Conservation (phyloP, 2,113 vertebrate species). For the Limnothrissa miodon region DNA sequence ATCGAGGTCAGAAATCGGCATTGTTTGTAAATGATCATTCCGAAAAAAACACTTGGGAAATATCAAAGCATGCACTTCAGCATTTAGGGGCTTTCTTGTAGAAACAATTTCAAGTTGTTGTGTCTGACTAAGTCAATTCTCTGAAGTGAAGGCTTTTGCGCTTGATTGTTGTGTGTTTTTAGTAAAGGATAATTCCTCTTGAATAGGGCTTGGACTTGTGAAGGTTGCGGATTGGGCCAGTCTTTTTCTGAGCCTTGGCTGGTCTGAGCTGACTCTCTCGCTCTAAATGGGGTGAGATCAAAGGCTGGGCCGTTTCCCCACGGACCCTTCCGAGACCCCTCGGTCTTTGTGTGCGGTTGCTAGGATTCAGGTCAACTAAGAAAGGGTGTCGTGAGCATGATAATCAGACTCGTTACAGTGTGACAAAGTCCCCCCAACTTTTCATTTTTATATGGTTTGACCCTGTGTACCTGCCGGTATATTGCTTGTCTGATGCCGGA, state of each 20-base stretch:
- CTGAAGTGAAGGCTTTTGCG: constrained; percentile 32
- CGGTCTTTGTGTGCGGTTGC: constrained; percentile 81
- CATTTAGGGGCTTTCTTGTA: not conserved
- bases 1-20: not conserved
- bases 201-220: constrained; percentile 41
- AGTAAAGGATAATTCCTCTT: constrained; percentile 44
- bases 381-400: constrained; percentile 70
- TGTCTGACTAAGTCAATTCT: constrained; percentile 32
- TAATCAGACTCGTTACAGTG: constrained; percentile 78
- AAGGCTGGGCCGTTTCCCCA: constrained; percentile 66
- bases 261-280: constrained; percentile 51
- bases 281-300: constrained; percentile 81
- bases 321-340: constrained; percentile 68
- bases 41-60: constrained; percentile 2
- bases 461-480: constrained; percentile 45
- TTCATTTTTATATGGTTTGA: constrained; percentile 48
- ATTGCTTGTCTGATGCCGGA: constrained; percentile 41
- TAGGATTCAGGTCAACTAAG: constrained; percentile 70
- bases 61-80: constrained; percentile 5
- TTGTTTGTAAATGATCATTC: not conserved
- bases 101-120: constrained; percentile 8
- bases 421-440: constrained; percentile 68
- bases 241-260: constrained; percentile 33
- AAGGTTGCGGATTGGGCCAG: constrained; percentile 36
- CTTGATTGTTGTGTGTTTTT: constrained; percentile 46